These are phyloP conservation scores for Sinhomidia bicolor DNA, from an alignment of 2,888 invertebrate genomes.

Conservation along the genomic window DNA sequence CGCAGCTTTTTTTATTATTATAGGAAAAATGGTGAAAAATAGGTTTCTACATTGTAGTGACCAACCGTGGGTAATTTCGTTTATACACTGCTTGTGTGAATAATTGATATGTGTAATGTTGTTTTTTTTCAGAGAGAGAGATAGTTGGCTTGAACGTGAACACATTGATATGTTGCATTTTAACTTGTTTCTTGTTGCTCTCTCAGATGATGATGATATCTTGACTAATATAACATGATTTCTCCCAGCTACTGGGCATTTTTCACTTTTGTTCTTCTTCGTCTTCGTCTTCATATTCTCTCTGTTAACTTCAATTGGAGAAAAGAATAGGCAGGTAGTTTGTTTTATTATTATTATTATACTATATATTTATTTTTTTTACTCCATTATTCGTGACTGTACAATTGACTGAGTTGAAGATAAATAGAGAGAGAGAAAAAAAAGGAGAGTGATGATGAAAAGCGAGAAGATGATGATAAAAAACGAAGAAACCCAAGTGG, in stretches of 20 bases:
- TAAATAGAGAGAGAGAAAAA: too few relatives aligned
- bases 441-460: not conserved
- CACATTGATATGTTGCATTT: slow-evolving; percentile 4
- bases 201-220: slow-evolving; percentile 59
- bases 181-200: slow-evolving; percentile 54
- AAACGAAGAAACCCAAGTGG: too few relatives aligned
- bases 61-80: slow-evolving; percentile 57
- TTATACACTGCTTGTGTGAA: slow-evolving; percentile 35
- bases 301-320: not conserved
- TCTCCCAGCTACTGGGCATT: slow-evolving; percentile 70
- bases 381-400: slow-evolving; percentile 7
- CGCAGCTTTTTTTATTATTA: not conserved
- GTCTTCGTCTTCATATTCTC: too few relatives aligned
- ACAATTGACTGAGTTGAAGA: too few relatives aligned
- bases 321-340: slow-evolving; percentile 10
- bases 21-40: slow-evolving; percentile 13
- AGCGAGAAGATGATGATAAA: not conserved
- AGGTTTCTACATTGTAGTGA: not conserved
- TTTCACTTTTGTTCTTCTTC: slow-evolving; percentile 28
- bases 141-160: not conserved
- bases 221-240: slow-evolving; percentile 68
- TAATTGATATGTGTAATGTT: slow-evolving; percentile 33
- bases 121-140: not conserved
- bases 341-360: too few relatives aligned
- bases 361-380: too few relatives aligned